These are phyloP conservation scores for Thalassophryne amazonica DNA, from an alignment of 2,797 vertebrate species.

Conservation along the genomic window DNA sequence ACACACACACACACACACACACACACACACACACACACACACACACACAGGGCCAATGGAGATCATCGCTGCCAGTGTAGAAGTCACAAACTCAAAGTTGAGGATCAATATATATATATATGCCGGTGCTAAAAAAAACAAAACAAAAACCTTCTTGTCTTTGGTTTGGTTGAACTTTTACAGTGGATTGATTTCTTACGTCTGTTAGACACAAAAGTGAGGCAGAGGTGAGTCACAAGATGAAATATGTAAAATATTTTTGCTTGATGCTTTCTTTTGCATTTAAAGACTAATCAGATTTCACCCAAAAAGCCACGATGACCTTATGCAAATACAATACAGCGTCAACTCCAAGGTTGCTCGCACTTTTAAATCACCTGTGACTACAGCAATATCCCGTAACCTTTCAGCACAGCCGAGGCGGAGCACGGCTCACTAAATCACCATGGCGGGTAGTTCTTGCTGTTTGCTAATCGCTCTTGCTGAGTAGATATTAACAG, in stretches of 20 bases:
- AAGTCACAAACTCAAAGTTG: conserved; percentile 65
- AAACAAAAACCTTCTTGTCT: no score
- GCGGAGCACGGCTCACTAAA: conserved; percentile 38
- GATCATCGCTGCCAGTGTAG: conserved; percentile 58
- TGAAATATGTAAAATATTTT: conserved; percentile 1
- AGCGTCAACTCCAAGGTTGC: conserved; percentile 14
- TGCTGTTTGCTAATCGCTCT: conserved; percentile 68
- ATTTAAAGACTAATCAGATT: neutral
- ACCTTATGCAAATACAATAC: conserved; percentile 11
- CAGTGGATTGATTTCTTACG: conserved; percentile 40
- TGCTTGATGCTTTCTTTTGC: neutral
- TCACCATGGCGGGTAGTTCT: conserved; percentile 59
- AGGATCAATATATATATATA: conserved; percentile 15
- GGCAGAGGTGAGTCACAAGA: conserved; percentile 24
- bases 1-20: no score
- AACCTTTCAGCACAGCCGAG: conserved; percentile 26
- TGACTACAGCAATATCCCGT: conserved; percentile 32
- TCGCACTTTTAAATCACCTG: conserved; percentile 36
- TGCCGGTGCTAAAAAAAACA: conserved; percentile 6
- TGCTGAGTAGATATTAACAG: conserved; percentile 78
- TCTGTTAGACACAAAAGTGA: conserved; percentile 34
- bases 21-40: no score
- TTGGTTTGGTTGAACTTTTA: conserved; percentile 5
- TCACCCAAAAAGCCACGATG: neutral
- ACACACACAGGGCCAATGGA: conserved; percentile 56